Percentiles rank a stretch among this genome's conserved stretches.
These are phyloP conservation scores for Uria lomvia DNA, from an alignment of 2,113 vertebrate genomes.

Conservation along the genomic window DNA sequence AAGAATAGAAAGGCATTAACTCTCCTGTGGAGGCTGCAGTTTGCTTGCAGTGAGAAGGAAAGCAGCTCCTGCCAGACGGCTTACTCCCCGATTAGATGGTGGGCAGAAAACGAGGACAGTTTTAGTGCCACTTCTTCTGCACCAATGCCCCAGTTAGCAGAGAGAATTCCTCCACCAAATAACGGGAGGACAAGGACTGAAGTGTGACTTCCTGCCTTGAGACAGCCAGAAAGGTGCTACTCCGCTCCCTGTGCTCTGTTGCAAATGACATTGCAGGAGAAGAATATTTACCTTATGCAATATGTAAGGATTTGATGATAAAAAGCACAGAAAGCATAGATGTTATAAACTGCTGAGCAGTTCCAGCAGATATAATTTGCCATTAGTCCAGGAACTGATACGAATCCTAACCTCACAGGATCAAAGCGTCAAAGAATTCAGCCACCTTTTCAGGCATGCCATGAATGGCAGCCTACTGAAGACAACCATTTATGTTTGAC, in stretches of 20 bases:
- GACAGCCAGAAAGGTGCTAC: neutral
- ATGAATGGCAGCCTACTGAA: neutral
- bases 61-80: neutral
- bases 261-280: neutral
- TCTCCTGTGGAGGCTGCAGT: neutral
- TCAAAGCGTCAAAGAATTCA: neutral
- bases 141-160: neutral
- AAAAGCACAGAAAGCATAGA: neutral
- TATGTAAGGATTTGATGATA: neutral
- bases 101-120: neutral
- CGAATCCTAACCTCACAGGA: neutral
- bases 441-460: neutral
- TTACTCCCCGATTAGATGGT: neutral
- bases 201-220: neutral
- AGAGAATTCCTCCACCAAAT: neutral
- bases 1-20: slow-evolving; percentile 5
- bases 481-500: neutral
- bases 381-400: neutral
- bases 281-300: neutral
- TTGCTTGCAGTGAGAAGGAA: neutral
- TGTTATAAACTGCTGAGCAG: neutral
- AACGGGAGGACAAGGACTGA: neutral
- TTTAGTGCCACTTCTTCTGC: neutral
- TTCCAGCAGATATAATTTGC: neutral
- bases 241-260: neutral